phyloP scores from a whole-genome alignment of 2,797 vertebrate genomes.

The Peromyscus attwateri region DNA sequence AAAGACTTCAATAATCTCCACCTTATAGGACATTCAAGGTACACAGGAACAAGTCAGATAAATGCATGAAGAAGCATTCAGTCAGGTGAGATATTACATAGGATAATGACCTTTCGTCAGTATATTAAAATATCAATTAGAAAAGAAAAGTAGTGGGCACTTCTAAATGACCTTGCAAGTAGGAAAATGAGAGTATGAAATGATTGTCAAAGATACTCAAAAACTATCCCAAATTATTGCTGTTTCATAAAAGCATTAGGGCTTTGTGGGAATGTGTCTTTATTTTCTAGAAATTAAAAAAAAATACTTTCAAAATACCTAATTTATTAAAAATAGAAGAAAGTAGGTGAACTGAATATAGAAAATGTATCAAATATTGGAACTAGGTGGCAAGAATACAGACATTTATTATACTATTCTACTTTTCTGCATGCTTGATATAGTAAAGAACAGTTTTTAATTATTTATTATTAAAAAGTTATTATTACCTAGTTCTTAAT shows the following conservation, averaged over 20 bases:
- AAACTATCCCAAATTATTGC: background rate
- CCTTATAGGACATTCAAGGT: background rate
- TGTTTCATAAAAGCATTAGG: background rate
- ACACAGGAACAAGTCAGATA: background rate
- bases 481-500: background rate
- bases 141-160: background rate
- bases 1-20: background rate
- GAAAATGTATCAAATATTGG: background rate
- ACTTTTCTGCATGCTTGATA: slow-evolving; percentile 35
- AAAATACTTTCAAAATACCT: background rate
- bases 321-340: slow-evolving; percentile 3
- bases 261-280: background rate
- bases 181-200: background rate
- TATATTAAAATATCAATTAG: background rate
- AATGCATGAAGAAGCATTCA: background rate
- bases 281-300: slow-evolving; percentile 52
- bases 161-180: background rate
- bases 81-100: background rate
- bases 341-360: background rate
- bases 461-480: background rate
- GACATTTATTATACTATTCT: background rate
- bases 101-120: background rate
- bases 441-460: background rate
- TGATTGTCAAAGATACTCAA: background rate
- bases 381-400: background rate